Evolutionary conservation across 2,888 invertebrate genomes (phyloP), one percentile per base, ranked within the genome.

Genomic region (Atherix ibis): DNA sequence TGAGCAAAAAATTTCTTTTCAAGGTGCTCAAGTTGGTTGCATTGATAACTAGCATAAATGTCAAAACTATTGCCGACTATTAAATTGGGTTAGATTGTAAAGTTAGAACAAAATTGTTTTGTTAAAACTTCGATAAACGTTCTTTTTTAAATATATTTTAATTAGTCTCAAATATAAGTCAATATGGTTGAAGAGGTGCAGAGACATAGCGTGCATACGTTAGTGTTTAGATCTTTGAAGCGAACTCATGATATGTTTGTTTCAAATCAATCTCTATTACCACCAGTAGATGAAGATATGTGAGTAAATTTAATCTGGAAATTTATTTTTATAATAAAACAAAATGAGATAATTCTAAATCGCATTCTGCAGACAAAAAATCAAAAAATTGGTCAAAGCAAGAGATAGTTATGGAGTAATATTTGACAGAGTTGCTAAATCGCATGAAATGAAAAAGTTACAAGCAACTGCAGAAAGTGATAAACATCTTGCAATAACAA

Each of bases 221-320:
- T 95, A 42, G 92, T 97, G 43, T 98, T 98, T 58, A 73, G 97
- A 45, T 97, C 95, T 5, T 61, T 98, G 43, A 98, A 98, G 61
- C 68, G 98, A 51, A 91, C 94, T 2, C 95, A 97, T 57, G 98
- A 98, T 61, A 84, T 95, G 81, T 98, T 97, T 59, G 66, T 94
- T 30, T 75, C 84, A 10, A 91, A 94, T 56, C 91, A 94, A 55
- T 80, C 83, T 16, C 64, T 73, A 40, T 63, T 91, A 34, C 91
- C 94, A 4, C 76, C 83, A 32, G 69, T 79, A 27, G 89, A 94
- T 58, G 79, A 83, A 34, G 71, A 71, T 54, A 76, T 87, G 85
- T 88, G 68, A 71, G 76, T 67, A 45, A 46, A 43, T 28, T n/a
- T 6, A 25, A 9, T 9, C 19, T 19, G 15, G 25, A 9, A 19